phyloP scores from a whole-genome alignment of 2,888 invertebrate genomes.

The Plemyria rubiginata region DNA sequence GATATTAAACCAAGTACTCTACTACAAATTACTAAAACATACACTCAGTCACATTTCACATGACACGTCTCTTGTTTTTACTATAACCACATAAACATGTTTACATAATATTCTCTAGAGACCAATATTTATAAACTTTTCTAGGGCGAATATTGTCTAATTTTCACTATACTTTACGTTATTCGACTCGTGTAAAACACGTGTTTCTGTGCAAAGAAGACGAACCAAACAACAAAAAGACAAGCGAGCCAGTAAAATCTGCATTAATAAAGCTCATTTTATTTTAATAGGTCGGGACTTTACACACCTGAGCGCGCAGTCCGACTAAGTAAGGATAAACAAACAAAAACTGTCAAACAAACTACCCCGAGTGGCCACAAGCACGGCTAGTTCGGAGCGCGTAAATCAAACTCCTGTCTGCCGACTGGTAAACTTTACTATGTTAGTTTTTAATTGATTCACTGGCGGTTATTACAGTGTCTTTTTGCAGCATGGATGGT shows the following conservation, averaged over 20 bases:
- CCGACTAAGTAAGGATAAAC: constrained; percentile 39
- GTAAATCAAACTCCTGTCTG: constrained; percentile 59
- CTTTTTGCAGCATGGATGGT: constrained; percentile 28
- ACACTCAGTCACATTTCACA: constrained; percentile 13
- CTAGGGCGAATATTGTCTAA: neutral
- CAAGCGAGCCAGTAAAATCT: constrained; percentile 20
- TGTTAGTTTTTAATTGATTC: constrained; percentile 66
- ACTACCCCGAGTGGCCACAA: constrained; percentile 40
- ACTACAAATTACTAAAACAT: neutral
- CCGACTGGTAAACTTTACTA: constrained; percentile 54
- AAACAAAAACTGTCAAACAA: constrained; percentile 42
- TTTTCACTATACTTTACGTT: neutral
- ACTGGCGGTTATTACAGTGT: constrained; percentile 39
- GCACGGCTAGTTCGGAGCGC: constrained; percentile 48
- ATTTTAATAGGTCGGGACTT: constrained; percentile 28
- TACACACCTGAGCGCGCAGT: constrained; percentile 32
- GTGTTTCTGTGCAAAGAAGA: constrained; percentile 10
- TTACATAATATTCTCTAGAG: no score
- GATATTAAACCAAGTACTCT: no score
- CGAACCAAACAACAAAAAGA: constrained; percentile 12
- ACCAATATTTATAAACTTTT: neutral
- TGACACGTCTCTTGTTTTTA: neutral
- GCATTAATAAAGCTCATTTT: constrained; percentile 30
- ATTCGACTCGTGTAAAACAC: constrained; percentile 6
- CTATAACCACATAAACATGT: no score